These are phyloP conservation scores for Ophioninae sp. DNA, from an alignment of 2,888 invertebrate genomes.

Conservation along the genomic window DNA sequence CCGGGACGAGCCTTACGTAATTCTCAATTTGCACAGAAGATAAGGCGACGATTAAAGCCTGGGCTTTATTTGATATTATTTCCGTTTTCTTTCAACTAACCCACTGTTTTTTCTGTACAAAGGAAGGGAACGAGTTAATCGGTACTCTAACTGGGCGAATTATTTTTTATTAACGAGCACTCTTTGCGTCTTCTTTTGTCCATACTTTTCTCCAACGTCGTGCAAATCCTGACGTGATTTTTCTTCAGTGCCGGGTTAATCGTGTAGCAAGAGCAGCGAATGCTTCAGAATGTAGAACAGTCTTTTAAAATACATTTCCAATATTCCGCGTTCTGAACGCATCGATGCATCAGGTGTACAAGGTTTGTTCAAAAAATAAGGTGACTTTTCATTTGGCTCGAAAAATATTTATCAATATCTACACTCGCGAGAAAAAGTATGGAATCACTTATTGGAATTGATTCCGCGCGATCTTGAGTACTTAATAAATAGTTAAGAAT, in stretches of 20 bases:
- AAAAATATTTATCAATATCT: too few species aligned
- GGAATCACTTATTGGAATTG: too few species aligned
- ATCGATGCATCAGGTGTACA: too few species aligned
- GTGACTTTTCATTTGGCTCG: too few species aligned
- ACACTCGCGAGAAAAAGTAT: too few species aligned
- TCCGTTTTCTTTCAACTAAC: slow-evolving; percentile 10
- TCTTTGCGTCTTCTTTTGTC: slow-evolving; percentile 1
- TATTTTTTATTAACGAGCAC: neutral
- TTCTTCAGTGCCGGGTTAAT: slow-evolving; percentile 15
- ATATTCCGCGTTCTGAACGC: too few species aligned
- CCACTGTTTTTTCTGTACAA: neutral
- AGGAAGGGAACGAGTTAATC: neutral
- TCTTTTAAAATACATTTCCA: too few species aligned
- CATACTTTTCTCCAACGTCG: slow-evolving; percentile 29
- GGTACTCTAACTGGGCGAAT: neutral
- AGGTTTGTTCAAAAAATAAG: too few species aligned
- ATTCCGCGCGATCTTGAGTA: too few species aligned
- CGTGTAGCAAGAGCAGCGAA: neutral
- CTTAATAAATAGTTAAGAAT: too few species aligned
- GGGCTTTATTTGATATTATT: neutral
- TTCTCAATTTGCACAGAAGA: slow-evolving; percentile 79
- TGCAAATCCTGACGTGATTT: slow-evolving; percentile 5
- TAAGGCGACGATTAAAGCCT: slow-evolving; percentile 63
- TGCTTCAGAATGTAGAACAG: too few species aligned
- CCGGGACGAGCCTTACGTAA: slow-evolving; percentile 79